Evolutionary conservation across 2,888 invertebrate species (phyloP).

Genomic region (Hymenopus coronatus): DNA sequence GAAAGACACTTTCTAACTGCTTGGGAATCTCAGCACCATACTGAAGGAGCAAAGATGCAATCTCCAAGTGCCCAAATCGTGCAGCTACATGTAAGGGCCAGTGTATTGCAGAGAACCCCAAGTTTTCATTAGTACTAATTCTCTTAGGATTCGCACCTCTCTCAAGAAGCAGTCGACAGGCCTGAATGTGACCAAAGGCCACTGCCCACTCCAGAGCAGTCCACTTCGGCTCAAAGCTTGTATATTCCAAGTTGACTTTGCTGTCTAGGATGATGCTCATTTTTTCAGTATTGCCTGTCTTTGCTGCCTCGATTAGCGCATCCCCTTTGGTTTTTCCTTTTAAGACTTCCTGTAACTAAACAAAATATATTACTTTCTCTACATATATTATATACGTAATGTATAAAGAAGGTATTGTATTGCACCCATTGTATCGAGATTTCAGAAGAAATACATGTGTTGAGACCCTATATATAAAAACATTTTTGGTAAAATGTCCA

Average conservation of each 20-base stretch:
- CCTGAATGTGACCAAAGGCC: not conserved
- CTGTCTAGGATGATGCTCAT: not conserved
- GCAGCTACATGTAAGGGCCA: not conserved
- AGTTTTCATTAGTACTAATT: not conserved
- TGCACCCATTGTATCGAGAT: too few species aligned
- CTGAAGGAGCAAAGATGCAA: not conserved
- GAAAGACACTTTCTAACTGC: too few species aligned
- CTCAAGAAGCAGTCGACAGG: not conserved
- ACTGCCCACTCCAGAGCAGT: not conserved
- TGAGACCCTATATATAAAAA: too few species aligned
- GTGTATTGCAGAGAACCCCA: too few species aligned
- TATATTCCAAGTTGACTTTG: not conserved
- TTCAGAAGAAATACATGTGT: too few species aligned
- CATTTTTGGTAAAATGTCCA: too few species aligned
- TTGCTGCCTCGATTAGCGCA: not conserved
- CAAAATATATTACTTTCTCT: too few species aligned
- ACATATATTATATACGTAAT: too few species aligned
- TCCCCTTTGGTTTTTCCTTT: not conserved
- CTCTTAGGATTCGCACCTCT: not conserved
- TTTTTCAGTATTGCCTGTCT: not conserved
- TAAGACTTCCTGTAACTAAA: not conserved
- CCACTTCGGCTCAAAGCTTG: not conserved
- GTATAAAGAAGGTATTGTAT: too few species aligned
- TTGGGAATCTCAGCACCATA: not conserved
- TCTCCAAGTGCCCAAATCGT: not conserved